Conservation (phyloP, 2,113 vertebrate genomes). For the Oreochromis spilurus region DNA sequence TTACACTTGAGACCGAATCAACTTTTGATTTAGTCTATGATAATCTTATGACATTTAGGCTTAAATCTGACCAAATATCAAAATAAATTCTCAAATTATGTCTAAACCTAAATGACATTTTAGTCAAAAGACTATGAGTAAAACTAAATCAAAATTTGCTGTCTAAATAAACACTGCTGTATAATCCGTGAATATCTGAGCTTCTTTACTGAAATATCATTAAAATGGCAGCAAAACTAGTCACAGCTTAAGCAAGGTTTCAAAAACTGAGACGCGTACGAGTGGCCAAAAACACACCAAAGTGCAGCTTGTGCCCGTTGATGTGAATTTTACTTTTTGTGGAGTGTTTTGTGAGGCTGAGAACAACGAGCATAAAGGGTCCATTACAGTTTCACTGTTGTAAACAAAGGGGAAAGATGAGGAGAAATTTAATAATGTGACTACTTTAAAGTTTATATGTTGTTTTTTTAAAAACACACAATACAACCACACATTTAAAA, state of each 20-base stretch:
- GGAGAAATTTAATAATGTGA: background rate
- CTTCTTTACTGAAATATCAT: background rate
- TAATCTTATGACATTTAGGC: background rate
- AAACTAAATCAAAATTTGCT: background rate
- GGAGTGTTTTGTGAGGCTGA: background rate
- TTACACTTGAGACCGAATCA: background rate
- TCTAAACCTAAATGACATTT: background rate
- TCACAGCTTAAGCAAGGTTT: background rate
- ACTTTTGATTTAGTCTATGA: background rate
- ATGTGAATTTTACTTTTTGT: background rate
- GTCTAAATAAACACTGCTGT: accelerated
- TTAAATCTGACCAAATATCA: background rate
- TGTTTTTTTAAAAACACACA: background rate
- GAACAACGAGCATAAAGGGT: background rate
- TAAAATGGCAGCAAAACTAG: background rate
- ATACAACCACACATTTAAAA: background rate
- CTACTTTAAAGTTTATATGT: background rate
- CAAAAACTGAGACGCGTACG: background rate
- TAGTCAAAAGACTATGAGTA: background rate
- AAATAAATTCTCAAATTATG: background rate
- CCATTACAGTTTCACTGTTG: background rate
- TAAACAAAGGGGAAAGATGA: background rate
- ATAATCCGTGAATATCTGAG: background rate
- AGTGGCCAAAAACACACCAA: background rate
- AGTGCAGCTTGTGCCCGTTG: accelerated